Evolutionary conservation across 2,797 vertebrate genomes (phyloP), one percentile per base, ranked within the genome.

Genomic region (Pempheris klunzingeri): DNA sequence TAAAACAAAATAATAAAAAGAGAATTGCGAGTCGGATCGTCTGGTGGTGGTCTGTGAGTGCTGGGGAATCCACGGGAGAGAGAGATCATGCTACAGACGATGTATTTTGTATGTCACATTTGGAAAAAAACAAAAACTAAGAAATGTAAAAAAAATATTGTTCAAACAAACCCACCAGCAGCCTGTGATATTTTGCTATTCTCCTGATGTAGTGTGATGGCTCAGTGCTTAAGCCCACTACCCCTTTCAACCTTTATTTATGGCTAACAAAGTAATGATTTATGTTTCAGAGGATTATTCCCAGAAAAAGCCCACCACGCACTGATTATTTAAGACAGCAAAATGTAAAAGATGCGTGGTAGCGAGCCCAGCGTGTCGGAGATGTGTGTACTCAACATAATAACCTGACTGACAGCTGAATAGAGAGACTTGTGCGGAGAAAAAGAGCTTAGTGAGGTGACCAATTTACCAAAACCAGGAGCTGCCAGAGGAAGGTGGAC

Each of bases 401-500:
- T 14, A 58, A 28, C 30, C 47, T 43, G 53, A 26, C 30, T 60
- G 70, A 77, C 30, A 39, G 15, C 41, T 30, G 26, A 71, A 60
- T 32, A 71, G 34, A 38, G 39, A 70, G n/a, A 47, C 43, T 38
- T 30, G 12, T 1, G 4, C 15, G 14, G 41, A 5, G 15, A 73
- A 8, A 55, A 62, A 50, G 14, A 61, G 38, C 26, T 26, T 14
- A 12, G 47, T 24, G 22, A 34, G 53, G n/a, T 55, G 30, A 57
- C 5, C 28, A 12, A 34, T 71, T 69, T 81, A 17, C 38, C 24
- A 20, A 54, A 61, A 32, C 30, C 53, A 64, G 36, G 14, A 62
- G 44, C 66, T 71, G 46, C 44, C 57, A 41, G 46, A 53, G 14
- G 15, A 71, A 83, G 62, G 78, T 73, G 63, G 78, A 26, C 8